Percentiles rank a stretch among this genome's conserved stretches.
Evolutionary conservation across 2,113 vertebrate genomes (phyloP).

Genomic region (Geococcyx californianus): DNA sequence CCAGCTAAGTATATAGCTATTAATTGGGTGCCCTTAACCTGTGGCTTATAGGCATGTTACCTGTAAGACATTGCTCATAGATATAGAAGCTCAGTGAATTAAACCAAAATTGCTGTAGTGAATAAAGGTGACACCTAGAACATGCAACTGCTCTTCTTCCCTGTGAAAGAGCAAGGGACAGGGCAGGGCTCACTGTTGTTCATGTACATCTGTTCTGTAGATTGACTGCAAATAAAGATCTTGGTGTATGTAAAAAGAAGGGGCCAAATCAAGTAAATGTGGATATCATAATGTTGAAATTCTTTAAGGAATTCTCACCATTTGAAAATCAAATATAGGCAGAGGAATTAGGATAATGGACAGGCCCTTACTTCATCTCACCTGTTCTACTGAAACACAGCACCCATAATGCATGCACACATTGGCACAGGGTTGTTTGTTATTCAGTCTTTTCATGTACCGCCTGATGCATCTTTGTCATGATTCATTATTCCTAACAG

Average conservation of each 20-base stretch:
- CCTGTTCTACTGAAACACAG: background rate
- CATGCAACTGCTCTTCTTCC: background rate
- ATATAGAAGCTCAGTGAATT: background rate
- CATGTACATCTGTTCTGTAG: background rate
- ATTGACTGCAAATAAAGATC: background rate
- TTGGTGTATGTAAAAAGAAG: background rate
- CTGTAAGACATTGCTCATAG: background rate
- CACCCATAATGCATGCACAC: background rate
- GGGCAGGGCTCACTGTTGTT: fast-evolving
- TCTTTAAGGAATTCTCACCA: background rate
- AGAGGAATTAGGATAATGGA: background rate
- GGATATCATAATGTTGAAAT: background rate
- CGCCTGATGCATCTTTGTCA: constrained; percentile 25
- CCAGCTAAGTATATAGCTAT: background rate
- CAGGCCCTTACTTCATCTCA: background rate
- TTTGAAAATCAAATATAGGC: background rate
- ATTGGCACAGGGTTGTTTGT: background rate
- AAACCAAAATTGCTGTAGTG: background rate
- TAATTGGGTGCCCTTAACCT: background rate
- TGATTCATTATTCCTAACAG: constrained; percentile 63
- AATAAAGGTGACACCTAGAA: background rate
- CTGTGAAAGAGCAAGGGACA: background rate
- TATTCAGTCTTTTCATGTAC: constrained; percentile 21
- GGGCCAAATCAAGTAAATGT: background rate
- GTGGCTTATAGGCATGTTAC: background rate